These are phyloP conservation scores for Macrochelys suwanniensis DNA, from an alignment of 2,797 vertebrate species.

Conservation along the genomic window DNA sequence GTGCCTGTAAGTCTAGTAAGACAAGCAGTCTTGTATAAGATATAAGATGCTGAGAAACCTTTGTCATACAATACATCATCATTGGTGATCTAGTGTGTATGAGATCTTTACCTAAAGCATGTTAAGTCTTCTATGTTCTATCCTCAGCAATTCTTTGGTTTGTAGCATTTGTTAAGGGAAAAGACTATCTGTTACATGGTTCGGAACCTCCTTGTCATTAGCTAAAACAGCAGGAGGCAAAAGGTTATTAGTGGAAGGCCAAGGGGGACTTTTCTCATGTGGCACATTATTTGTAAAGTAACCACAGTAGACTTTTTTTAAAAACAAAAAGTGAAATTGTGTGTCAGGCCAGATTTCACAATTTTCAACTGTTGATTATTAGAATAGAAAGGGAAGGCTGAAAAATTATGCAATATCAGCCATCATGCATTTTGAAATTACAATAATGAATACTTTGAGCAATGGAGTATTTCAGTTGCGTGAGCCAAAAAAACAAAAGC, in stretches of 20 bases:
- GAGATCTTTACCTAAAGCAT: background rate
- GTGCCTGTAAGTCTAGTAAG: background rate
- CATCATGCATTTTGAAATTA: background rate
- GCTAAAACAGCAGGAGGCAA: background rate
- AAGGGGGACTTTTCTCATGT: background rate
- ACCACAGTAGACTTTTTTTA: background rate
- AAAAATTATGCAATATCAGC: background rate
- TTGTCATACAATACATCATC: background rate
- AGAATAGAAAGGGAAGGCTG: background rate
- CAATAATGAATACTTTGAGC: background rate
- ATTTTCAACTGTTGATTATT: constrained; percentile 1
- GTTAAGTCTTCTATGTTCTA: background rate
- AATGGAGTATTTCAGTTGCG: background rate
- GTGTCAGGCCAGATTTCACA: background rate
- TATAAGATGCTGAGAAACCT: background rate
- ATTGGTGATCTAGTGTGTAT: background rate
- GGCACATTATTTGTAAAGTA: background rate
- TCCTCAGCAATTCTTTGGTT: background rate
- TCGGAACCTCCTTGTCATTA: background rate
- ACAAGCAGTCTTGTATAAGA: background rate
- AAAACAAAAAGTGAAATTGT: background rate
- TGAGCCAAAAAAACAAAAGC: background rate
- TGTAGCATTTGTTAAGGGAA: background rate
- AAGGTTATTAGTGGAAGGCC: background rate
- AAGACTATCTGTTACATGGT: accelerated